phyloP scores from a whole-genome alignment of 1,140 invertebrate species.

The Brachionus calyciflorus region DNA sequence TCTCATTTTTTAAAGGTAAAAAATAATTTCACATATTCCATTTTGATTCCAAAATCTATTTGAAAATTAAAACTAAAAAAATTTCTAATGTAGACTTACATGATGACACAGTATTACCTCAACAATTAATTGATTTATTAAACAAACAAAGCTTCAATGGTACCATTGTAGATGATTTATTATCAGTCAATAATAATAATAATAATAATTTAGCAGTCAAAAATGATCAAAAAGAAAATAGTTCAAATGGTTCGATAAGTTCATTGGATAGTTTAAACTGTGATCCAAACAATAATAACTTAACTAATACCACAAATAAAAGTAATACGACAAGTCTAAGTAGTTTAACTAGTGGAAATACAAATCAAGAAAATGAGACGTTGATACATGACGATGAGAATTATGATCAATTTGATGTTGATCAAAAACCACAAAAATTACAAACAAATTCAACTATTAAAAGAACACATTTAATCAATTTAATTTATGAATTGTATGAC shows the following conservation, averaged over 20 bases:
- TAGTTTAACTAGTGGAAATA: slow-evolving; percentile 13
- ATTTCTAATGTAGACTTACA: slow-evolving; percentile 12
- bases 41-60: too few species aligned
- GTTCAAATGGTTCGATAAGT: neutral
- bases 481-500: slow-evolving; percentile 20
- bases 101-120: neutral
- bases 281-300: neutral
- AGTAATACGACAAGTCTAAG: slow-evolving; percentile 17
- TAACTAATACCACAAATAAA: neutral
- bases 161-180: neutral
- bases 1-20: too few species aligned
- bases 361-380: slow-evolving; percentile 20
- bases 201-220: neutral
- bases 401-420: slow-evolving; percentile 23
- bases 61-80: too few species aligned
- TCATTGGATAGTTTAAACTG: slow-evolving; percentile 20
- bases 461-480: slow-evolving; percentile 24
- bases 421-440: neutral
- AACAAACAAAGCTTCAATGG: slow-evolving; percentile 32
- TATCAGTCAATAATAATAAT: too few species aligned
- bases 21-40: too few species aligned
- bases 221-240: neutral
- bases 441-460: neutral
- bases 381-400: slow-evolving; percentile 4
- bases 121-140: slow-evolving; percentile 17